Conservation (phyloP, 1,140 invertebrate genomes). For the Diachasma alloeum region DNA sequence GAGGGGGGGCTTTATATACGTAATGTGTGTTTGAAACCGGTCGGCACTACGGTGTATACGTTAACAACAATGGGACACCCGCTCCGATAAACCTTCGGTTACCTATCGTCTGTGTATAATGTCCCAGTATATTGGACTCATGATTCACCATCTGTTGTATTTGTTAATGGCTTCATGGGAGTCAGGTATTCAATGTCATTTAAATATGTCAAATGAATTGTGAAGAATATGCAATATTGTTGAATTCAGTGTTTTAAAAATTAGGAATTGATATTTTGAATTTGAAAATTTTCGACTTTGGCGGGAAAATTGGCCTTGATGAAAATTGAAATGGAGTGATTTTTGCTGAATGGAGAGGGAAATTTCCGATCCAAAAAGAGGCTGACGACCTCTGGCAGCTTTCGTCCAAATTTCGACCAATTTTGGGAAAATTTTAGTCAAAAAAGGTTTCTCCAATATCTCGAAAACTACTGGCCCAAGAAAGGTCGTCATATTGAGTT, state of each 20-base stretch:
- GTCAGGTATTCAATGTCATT: background rate
- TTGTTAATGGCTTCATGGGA: background rate
- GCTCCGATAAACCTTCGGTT: background rate
- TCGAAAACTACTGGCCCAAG: background rate
- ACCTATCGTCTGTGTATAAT: background rate
- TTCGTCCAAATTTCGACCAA: background rate
- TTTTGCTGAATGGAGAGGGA: background rate
- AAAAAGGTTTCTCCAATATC: background rate
- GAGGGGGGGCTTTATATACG: background rate
- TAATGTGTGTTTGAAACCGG: background rate
- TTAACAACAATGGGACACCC: background rate
- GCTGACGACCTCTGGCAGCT: background rate
- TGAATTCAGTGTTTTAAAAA: too few relatives aligned
- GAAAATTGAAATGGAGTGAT: too few relatives aligned
- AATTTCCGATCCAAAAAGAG: background rate
- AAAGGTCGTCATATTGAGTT: background rate
- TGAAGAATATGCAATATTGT: too few relatives aligned
- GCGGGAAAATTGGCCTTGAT: too few relatives aligned
- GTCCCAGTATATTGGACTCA: background rate
- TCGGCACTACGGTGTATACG: background rate
- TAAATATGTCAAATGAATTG: background rate
- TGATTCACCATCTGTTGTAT: background rate
- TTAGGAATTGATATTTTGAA: too few relatives aligned
- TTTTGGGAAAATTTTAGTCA: background rate
- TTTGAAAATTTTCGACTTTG: too few relatives aligned